Conservation (phyloP, 2,888 invertebrate genomes). For the Labia minor region DNA sequence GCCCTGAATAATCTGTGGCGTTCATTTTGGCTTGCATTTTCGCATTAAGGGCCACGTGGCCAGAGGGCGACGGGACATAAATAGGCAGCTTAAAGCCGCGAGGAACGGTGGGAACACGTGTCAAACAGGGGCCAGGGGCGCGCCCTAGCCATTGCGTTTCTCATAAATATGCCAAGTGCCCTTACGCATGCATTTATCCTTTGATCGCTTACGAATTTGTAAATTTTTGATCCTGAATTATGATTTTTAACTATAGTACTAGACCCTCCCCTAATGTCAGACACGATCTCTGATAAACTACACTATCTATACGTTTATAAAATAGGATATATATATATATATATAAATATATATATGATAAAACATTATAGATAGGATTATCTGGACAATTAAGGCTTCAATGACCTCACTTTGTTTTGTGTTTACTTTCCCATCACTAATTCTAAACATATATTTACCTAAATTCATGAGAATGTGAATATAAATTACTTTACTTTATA, state of each 20-base stretch:
- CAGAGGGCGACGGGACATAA: neutral
- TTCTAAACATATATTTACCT: no score
- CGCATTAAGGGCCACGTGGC: slow-evolving; percentile 13
- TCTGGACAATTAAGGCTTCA: neutral
- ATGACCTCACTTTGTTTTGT: neutral
- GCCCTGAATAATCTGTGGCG: neutral
- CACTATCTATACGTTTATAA: no score
- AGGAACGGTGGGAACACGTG: slow-evolving; percentile 4
- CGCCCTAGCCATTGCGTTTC: neutral
- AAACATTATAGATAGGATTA: neutral
- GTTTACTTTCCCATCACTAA: no score
- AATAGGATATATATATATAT: no score
- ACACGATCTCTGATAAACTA: neutral
- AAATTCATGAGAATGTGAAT: no score
- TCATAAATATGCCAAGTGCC: neutral
- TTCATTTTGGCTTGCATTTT: neutral
- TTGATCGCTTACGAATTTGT: neutral
- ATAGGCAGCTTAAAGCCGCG: slow-evolving; percentile 4
- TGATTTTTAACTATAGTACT: neutral
- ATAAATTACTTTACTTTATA: no score
- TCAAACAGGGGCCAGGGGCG: neutral
- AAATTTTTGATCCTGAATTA: slow-evolving; percentile 13
- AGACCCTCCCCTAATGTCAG: neutral
- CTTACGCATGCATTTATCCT: neutral
- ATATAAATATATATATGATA: slow-evolving; percentile 3